These are phyloP conservation scores for Temnothorax nylanderi DNA, from an alignment of 1,140 invertebrate species.

Conservation along the genomic window DNA sequence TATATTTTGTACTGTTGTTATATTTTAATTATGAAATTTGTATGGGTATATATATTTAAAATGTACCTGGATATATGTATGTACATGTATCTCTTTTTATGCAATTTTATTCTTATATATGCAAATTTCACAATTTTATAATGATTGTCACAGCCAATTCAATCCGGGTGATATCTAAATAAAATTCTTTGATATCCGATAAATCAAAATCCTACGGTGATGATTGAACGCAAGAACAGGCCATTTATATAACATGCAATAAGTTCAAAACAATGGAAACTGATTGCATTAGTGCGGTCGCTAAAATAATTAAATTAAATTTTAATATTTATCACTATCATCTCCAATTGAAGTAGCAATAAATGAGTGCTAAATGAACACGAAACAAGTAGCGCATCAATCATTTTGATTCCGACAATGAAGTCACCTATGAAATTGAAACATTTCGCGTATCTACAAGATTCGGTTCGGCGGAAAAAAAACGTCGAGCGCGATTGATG, in stretches of 20 bases:
- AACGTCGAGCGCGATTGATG: background rate
- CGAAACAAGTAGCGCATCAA: background rate
- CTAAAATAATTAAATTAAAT: background rate
- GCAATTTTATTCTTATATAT: background rate
- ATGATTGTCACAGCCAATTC: background rate
- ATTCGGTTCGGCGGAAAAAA: background rate
- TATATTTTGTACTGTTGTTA: background rate
- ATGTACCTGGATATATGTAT: background rate
- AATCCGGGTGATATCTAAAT: background rate
- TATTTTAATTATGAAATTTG: background rate
- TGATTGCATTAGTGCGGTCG: too few relatives aligned
- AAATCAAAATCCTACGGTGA: background rate
- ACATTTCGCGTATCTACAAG: background rate
- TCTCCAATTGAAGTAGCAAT: background rate
- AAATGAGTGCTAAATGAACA: background rate
- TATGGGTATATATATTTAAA: background rate
- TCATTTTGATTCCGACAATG: background rate
- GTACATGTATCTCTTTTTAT: background rate
- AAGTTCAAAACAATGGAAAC: background rate
- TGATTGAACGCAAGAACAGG: background rate
- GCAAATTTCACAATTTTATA: background rate
- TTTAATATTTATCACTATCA: background rate
- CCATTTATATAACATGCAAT: background rate
- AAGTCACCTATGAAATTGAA: background rate
- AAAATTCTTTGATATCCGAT: background rate